A percentile compares a stretch with the other conserved stretches of the same genome.
phyloP scores from a whole-genome alignment of 2,888 invertebrate species.

The Ichneumon xanthorius region DNA sequence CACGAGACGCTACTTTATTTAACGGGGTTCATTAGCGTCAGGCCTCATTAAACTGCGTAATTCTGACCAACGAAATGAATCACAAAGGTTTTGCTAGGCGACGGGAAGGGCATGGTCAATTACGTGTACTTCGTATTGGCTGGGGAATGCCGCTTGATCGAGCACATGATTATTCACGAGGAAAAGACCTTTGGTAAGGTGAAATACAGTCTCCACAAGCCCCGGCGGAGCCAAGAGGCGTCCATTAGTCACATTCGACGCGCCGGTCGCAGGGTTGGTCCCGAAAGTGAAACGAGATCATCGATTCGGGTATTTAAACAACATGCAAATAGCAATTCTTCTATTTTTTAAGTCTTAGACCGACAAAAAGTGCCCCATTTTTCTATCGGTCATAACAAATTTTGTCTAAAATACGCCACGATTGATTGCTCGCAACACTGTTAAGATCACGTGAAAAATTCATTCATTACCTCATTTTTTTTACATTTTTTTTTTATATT shows the following conservation, averaged over 20 bases:
- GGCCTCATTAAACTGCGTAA: conserved; percentile 44
- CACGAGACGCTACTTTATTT: conserved; percentile 22
- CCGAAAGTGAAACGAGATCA: conserved; percentile 42
- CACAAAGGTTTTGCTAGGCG: conserved; percentile 79
- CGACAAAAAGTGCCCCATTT: background rate
- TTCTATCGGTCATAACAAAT: background rate
- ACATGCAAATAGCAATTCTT: background rate
- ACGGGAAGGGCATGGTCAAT: conserved; percentile 82
- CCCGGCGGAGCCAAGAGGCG: conserved; percentile 69
- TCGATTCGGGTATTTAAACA: conserved; percentile 46
- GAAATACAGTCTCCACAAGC: conserved; percentile 85
- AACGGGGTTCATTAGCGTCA: conserved; percentile 36
- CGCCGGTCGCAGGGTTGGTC: conserved; percentile 38
- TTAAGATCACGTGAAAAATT: no score
- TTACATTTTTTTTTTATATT: no score
- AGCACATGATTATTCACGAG: conserved; percentile 86
- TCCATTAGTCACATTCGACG: conserved; percentile 40
- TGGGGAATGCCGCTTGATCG: conserved; percentile 88
- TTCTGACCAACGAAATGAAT: conserved; percentile 55
- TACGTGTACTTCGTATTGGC: conserved; percentile 87
- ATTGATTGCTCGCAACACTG: no score
- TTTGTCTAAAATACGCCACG: no score
- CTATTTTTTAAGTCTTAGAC: background rate
- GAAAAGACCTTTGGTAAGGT: conserved; percentile 82
- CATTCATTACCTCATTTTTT: background rate